Percentiles rank a stretch among this genome's conserved stretches.
These are phyloP conservation scores for Anagyrus pseudococci DNA, from an alignment of 2,888 invertebrate genomes.

Conservation along the genomic window DNA sequence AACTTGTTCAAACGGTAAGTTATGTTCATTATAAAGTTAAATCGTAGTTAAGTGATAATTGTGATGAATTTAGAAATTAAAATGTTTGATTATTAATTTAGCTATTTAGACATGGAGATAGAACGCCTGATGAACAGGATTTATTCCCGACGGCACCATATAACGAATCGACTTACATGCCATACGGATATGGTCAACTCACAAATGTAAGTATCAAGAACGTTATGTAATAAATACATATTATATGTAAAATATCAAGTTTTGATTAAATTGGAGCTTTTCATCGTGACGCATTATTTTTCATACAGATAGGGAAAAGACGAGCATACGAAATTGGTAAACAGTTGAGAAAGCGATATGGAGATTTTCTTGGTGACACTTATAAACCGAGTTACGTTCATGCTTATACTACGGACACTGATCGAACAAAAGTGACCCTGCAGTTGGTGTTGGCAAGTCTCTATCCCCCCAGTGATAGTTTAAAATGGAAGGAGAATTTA, in stretches of 20 bases:
- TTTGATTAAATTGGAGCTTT: too few species aligned
- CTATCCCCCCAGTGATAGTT: conserved; percentile 36
- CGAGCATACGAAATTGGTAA: conserved; percentile 43
- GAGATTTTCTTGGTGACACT: conserved; percentile 40
- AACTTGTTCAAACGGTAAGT: not conserved
- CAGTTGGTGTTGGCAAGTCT: conserved; percentile 45
- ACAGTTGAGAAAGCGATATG: conserved; percentile 41
- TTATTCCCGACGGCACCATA: conserved; percentile 64
- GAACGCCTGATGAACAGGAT: conserved; percentile 47
- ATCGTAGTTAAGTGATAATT: too few species aligned
- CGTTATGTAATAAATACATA: too few species aligned
- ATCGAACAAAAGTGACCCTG: conserved; percentile 47
- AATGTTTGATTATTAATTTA: not conserved
- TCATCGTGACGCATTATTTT: too few species aligned
- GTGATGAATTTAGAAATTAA: too few species aligned
- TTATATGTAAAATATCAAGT: not conserved
- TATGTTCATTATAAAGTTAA: not conserved
- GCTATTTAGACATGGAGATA: conserved; percentile 48
- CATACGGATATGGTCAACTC: conserved; percentile 66
- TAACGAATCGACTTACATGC: conserved; percentile 61
- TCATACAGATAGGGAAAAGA: conserved; percentile 39
- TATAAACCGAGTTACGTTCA: conserved; percentile 36
- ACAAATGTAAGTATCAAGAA: conserved; percentile 64
- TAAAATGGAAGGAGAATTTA: conserved; percentile 40
- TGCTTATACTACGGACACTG: conserved; percentile 42